phyloP scores from a whole-genome alignment of 2,797 vertebrate species.

The Pangasius djambal region DNA sequence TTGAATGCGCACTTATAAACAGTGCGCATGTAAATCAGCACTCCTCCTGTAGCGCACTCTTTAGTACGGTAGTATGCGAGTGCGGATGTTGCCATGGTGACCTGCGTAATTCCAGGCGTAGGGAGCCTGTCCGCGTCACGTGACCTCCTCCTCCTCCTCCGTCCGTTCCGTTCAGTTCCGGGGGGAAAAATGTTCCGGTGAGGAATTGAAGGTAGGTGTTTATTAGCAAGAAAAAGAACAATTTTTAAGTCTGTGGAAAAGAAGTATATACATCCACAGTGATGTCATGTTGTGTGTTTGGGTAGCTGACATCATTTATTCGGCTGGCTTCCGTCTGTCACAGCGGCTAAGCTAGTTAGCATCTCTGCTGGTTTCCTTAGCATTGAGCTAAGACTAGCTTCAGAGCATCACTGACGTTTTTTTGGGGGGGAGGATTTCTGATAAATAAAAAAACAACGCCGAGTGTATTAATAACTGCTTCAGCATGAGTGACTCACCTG shows the following conservation, averaged over 20 bases:
- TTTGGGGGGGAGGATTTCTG: not conserved
- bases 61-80: not conserved
- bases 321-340: not conserved
- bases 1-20: not conserved
- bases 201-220: slow-evolving; percentile 40
- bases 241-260: not conserved
- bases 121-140: slow-evolving; percentile 46
- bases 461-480: not conserved
- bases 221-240: not conserved
- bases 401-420: not conserved
- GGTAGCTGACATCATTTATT: not conserved
- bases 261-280: not conserved
- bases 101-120: slow-evolving; percentile 30
- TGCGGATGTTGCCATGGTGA: slow-evolving; percentile 15
- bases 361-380: slow-evolving; percentile 37
- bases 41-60: not conserved
- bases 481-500: slow-evolving; percentile 23
- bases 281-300: not conserved
- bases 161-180: slow-evolving; percentile 1
- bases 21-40: not conserved
- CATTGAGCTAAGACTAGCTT: slow-evolving; percentile 13
- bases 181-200: slow-evolving; percentile 46
- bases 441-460: not conserved
- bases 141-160: slow-evolving; percentile 19
- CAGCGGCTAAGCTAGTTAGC: slow-evolving; percentile 42